Evolutionary conservation across 2,113 vertebrate species (phyloP).

Genomic region (Phyllostomus discolor): DNA sequence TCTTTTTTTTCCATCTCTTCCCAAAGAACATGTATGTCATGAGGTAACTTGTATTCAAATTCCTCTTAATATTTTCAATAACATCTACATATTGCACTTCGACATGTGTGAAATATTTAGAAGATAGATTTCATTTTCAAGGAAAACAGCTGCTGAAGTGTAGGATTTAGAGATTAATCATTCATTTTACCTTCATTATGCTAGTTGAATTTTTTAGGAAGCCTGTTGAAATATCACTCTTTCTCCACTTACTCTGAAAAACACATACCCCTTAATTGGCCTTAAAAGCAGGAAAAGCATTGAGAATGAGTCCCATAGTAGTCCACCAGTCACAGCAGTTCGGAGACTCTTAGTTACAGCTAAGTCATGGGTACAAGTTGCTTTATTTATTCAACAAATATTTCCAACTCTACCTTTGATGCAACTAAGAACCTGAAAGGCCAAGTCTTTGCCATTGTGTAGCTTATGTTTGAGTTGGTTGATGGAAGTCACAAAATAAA

Average conservation of each 20-base stretch:
- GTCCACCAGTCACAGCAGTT: background rate
- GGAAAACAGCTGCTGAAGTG: background rate
- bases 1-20: background rate
- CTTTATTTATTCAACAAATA: background rate
- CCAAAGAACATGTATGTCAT: background rate
- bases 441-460: background rate
- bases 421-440: background rate
- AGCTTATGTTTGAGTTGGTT: background rate
- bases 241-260: background rate
- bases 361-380: background rate
- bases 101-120: background rate
- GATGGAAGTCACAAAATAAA: background rate
- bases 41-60: background rate
- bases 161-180: background rate
- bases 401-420: background rate
- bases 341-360: background rate
- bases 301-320: background rate
- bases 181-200: background rate
- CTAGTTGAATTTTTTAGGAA: background rate
- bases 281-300: background rate
- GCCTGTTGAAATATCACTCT: background rate
- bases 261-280: background rate
- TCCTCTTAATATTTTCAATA: slow-evolving; percentile 8
- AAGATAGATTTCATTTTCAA: background rate
- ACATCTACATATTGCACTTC: background rate